Conservation (phyloP, 2,888 invertebrate species). For the Hemistola chrysoprasaria region DNA sequence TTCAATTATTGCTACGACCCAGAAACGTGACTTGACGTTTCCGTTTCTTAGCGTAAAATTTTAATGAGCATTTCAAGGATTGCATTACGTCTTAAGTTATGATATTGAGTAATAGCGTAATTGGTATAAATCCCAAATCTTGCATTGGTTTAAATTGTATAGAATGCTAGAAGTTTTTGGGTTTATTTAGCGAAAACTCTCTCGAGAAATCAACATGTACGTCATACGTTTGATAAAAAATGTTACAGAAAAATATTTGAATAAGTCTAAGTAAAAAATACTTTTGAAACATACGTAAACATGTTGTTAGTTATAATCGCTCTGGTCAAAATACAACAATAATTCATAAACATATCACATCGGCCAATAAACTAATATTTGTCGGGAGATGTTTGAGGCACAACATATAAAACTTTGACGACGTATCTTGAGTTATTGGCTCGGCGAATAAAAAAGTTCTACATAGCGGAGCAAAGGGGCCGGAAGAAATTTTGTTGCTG, state of each 20-base stretch:
- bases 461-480: conserved; percentile 38
- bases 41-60: not conserved
- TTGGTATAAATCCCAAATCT: too few species aligned
- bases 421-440: conserved; percentile 66
- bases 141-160: too few species aligned
- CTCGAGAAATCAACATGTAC: too few species aligned
- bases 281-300: conserved; percentile 8
- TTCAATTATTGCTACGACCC: not conserved
- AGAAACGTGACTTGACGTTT: not conserved
- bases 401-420: conserved; percentile 71
- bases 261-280: too few species aligned
- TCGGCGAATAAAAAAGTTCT: conserved; percentile 58
- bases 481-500: conserved; percentile 63
- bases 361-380: conserved; percentile 59
- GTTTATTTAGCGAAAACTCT: too few species aligned
- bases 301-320: conserved; percentile 9
- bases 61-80: not conserved
- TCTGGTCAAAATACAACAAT: conserved; percentile 57
- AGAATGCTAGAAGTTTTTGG: too few species aligned
- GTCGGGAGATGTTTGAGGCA: conserved; percentile 49
- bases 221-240: too few species aligned
- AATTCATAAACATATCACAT: conserved; percentile 48
- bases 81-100: not conserved
- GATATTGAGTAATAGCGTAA: not conserved
- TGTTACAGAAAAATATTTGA: too few species aligned